Evolutionary conservation across 1,140 invertebrate genomes (phyloP), one percentile per base, ranked within the genome.

Genomic region (Palaemon carinicauda): DNA sequence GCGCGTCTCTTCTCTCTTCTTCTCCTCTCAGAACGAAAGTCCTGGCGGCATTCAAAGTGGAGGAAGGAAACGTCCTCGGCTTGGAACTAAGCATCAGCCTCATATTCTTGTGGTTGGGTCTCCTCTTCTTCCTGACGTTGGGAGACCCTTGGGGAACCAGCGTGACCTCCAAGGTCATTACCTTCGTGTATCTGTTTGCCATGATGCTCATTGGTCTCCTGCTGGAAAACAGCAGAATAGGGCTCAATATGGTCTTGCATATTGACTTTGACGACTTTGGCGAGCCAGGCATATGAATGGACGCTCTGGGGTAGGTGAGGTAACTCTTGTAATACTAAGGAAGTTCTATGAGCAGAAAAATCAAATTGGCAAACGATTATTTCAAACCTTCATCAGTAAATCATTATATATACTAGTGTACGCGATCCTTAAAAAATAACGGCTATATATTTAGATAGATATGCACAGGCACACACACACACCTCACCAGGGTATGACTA

Each of bases 281-380:
- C n/a, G 29, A 56, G 15, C 77, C 84, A 0, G 60, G 74, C 19
- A 73, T 86, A 3, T 86, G 84, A 77, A 50, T 86, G 65, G 84
- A 86, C 29, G 84, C 84, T 15, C 74, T 86, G 27, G 84, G 84
- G 0, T 77, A 86, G 84, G 84, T 86, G 50, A 15, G 75, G 19
- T 52, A 24, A 19, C 9, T 5, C 15, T 71, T 31, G 24, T 5
- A 17, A 12, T 9, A 14, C 7, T 71, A 41, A 9, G 1, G 41
- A 12, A 41, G 12, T 9, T 1, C 12, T 41, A 9, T 41, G 12
- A 4, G 41, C 41, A 41, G 12, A 41, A 41, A 9, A 0, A 41
- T 9, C 0, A 12, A 41, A 41, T 41, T 9, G 12, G 41, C 41
- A 9, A 4, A 41, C 12, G 12, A 41, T 5, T 9, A 41, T 9